Base-by-base conservation (phyloP, 2,113 vertebrate genomes). In the Neotoma lepida region DNA sequence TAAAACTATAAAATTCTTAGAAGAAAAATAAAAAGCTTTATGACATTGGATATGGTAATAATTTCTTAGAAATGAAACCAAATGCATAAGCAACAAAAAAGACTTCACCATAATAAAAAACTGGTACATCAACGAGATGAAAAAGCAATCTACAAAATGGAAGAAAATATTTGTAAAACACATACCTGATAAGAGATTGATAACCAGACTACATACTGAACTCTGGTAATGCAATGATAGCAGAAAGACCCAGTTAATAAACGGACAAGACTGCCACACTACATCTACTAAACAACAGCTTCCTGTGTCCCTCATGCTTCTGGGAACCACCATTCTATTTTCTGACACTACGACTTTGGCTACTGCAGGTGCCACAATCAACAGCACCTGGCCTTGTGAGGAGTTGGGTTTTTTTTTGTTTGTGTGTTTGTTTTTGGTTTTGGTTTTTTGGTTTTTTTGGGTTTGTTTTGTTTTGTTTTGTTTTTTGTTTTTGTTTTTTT, bases 21-120 rank as follows among this genome's bases (percentile, higher is more conserved):
- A 96, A 91, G 58, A 96, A 93, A 93, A 90, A 56, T 30, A 49
- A 51, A 86, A 86, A 66, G 82, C 49, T 91, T 91, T 68, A 74
- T 44, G 61, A 41, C 66, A 71, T 58, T 78, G 70, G 2, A 90
- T 94, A 78, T 90, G 54, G 20, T 49, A 85, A 86, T 78, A 24
- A 84, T 71, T 93, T 93, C 46, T 70, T 78, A 35, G 41, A 24
- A 78, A 74, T 88, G 41, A 93, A 46, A 94, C 26, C 20, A 90
- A 90, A 94, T 74, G 41, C 33, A 81, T 61, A 89, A 44, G 51
- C 15, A 70, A 91, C 64, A 93, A 86, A 58, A 73, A 44, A 90
- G 74, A 94, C 22, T 92, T 92, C 33, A 84, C 77, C 26, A 84
- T 89, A 81, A 94, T 90, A 41, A 44, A 58, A 89, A 94, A 44